phyloP scores from a whole-genome alignment of 2,888 invertebrate species.

The Apotomis betuletana region DNA sequence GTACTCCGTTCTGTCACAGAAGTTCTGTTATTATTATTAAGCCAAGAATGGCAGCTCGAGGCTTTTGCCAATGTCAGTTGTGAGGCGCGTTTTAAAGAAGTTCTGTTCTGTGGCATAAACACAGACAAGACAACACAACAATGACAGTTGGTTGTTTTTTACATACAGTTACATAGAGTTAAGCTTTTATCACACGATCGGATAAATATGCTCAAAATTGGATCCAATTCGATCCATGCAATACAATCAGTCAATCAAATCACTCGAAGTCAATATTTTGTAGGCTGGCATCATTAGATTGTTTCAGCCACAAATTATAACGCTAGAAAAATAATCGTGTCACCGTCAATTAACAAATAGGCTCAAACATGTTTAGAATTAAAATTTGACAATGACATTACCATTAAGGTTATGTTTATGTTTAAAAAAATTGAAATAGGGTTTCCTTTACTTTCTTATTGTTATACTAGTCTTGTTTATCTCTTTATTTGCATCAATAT shows the following conservation, averaged over 20 bases:
- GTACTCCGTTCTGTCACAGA: too few species aligned
- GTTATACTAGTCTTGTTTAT: neutral
- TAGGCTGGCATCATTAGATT: neutral
- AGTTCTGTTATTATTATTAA: too few species aligned
- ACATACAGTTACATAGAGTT: neutral
- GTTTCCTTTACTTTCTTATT: neutral
- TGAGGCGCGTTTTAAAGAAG: too few species aligned
- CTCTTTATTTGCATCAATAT: neutral
- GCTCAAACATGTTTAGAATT: too few species aligned
- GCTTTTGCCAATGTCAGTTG: too few species aligned
- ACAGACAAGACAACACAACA: neutral
- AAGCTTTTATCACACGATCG: neutral
- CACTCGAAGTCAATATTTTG: neutral
- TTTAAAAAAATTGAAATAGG: neutral
- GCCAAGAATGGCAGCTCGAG: too few species aligned
- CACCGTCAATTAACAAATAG: too few species aligned
- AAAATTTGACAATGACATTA: neutral
- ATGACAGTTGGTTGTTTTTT: neutral
- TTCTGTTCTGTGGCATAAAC: too few species aligned
- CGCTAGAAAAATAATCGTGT: neutral
- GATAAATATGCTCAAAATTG: neutral
- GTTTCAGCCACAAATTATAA: neutral
- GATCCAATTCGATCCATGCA: neutral
- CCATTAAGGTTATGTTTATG: slow-evolving; percentile 35
- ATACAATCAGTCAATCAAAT: too few species aligned